Conservation (phyloP, 2,113 vertebrate genomes). For the Megatriorchis doriae region DNA sequence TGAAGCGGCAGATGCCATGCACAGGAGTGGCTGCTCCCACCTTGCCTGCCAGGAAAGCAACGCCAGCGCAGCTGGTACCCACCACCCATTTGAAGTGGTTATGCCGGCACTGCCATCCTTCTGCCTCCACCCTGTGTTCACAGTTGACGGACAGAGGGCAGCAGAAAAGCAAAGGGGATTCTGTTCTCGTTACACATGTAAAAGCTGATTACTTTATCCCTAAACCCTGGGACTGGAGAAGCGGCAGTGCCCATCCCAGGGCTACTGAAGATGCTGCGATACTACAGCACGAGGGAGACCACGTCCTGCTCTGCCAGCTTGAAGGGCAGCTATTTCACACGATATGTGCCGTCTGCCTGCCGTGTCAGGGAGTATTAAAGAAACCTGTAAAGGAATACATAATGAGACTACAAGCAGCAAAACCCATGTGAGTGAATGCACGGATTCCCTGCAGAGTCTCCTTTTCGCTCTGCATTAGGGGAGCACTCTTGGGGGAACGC, state of each 20-base stretch:
- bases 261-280: not conserved
- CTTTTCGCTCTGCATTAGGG: not conserved
- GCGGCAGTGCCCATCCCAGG: not conserved
- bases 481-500: not conserved
- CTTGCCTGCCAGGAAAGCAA: not conserved
- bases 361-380: not conserved
- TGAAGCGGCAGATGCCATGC: not conserved
- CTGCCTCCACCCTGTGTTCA: accelerated
- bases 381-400: not conserved
- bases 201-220: not conserved
- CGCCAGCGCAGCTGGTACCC: not conserved
- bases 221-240: not conserved
- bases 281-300: not conserved
- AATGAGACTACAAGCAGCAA: not conserved
- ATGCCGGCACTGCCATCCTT: accelerated
- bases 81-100: accelerated
- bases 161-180: not conserved
- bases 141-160: accelerated
- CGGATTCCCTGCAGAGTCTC: not conserved
- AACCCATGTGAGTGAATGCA: not conserved
- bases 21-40: not conserved
- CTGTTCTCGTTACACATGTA: not conserved
- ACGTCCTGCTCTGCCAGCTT: not conserved
- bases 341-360: not conserved
- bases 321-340: not conserved